Base-by-base conservation (phyloP, 2,797 vertebrate species). In the Decapterus maruadsi region DNA sequence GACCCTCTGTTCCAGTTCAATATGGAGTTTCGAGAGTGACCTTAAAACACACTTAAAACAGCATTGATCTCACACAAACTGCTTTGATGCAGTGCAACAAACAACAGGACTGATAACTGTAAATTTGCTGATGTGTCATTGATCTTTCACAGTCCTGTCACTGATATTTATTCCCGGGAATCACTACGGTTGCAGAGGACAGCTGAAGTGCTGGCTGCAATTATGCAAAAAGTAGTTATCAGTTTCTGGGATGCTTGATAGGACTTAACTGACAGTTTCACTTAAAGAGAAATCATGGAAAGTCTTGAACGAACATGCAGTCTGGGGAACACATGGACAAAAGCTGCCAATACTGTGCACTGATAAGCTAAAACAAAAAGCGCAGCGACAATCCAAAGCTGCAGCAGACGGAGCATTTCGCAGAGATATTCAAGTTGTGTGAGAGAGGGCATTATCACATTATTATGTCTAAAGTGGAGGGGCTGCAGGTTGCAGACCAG, bases 1-100 rank as follows among this genome's bases (percentile, higher is more conserved):
- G 72, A 86, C 80, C 80, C 83, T 77, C 64, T 62, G 66, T 61
- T 82, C 34, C 29, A 54, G 62, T 57, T 84, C 48, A 80, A 48
- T 66, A 29, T 11, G 8, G 43, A 76, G 50, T 75, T 75, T 78
- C 64, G 56, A 68, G 29, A 34, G 1, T 70, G 69, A 77, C 81
- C 79, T 81, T 72, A 71, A 75, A 84, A 61, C 36, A 14, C 2
- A 3, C 58, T 17, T 68, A 77, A 19, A 57, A 36, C 75, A 19
- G 16, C 12, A 64, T 8, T 6, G n/a, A 82, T 57, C 1, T 5
- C 4, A 29, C 20, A 12, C 7, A 8, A 67, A 20, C 31, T 34
- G 17, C 42, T 77, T 80, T 75, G 76, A 78, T 72, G 34, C 12
- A 12, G 14, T 14, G 36, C 26, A 72, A 58, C 54, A 77, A 70